These are phyloP conservation scores for Dreissena polymorpha DNA, from an alignment of 1,140 invertebrate genomes.

Conservation along the genomic window DNA sequence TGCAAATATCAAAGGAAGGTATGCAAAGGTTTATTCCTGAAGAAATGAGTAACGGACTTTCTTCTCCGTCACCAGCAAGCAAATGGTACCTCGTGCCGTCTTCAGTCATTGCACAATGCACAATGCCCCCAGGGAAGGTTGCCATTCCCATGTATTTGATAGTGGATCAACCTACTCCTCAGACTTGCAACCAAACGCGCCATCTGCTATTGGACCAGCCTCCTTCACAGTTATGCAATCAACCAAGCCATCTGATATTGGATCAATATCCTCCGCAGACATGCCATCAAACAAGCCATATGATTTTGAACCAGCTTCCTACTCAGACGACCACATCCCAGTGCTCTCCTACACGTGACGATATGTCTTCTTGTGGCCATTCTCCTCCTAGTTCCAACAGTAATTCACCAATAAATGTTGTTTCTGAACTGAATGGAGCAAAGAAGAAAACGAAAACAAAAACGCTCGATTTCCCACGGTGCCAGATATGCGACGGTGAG, in stretches of 20 bases:
- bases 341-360: neutral
- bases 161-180: neutral
- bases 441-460: neutral
- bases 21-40: too few relatives aligned
- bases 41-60: too few relatives aligned
- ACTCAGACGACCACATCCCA: too few relatives aligned
- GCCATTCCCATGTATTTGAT: neutral
- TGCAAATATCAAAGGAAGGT: too few relatives aligned
- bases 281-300: neutral
- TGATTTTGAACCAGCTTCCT: too few relatives aligned
- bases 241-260: constrained; percentile 1
- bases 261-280: neutral
- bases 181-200: neutral
- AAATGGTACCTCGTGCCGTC: neutral
- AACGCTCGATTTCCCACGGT: constrained; percentile 67
- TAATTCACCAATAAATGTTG: neutral
- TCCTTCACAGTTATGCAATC: neutral
- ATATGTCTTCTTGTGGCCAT: neutral
- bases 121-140: neutral
- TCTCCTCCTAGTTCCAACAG: neutral
- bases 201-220: neutral
- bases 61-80: neutral
- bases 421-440: neutral
- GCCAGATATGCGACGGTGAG: constrained; percentile 80
- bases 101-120: neutral